phyloP scores from a whole-genome alignment of 2,888 invertebrate species.

The Phengaris arion region DNA sequence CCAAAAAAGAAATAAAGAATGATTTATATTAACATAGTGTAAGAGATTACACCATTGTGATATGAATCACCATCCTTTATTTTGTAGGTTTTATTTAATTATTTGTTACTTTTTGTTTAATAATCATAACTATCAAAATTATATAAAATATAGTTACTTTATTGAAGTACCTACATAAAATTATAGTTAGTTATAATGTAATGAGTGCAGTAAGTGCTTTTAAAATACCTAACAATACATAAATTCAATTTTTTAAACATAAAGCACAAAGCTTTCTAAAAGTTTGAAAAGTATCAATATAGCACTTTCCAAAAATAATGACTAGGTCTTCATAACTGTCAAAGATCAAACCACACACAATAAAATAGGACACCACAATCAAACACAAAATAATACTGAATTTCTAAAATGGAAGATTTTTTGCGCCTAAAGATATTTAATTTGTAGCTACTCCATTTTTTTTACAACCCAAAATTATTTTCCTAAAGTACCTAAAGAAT shows the following conservation, averaged over 20 bases:
- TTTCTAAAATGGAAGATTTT: slow-evolving; percentile 1
- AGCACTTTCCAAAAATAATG: slow-evolving; percentile 18
- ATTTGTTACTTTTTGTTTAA: no score
- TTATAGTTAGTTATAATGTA: background rate
- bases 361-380: background rate
- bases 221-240: background rate
- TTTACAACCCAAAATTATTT: background rate
- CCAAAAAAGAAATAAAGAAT: no score
- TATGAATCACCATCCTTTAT: no score
- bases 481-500: background rate
- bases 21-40: no score
- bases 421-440: background rate
- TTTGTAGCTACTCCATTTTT: background rate
- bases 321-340: slow-evolving; percentile 26
- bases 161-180: background rate
- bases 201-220: background rate
- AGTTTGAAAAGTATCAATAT: background rate
- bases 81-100: no score
- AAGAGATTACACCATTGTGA: no score
- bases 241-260: background rate
- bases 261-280: background rate
- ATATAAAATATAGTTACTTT: background rate
- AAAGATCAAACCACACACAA: slow-evolving; percentile 1
- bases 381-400: slow-evolving; percentile 25
- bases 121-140: background rate